Percentiles rank a stretch among this genome's conserved stretches.
Evolutionary conservation across 2,113 vertebrate species (phyloP).

Genomic region (Cebidichthys violaceus): DNA sequence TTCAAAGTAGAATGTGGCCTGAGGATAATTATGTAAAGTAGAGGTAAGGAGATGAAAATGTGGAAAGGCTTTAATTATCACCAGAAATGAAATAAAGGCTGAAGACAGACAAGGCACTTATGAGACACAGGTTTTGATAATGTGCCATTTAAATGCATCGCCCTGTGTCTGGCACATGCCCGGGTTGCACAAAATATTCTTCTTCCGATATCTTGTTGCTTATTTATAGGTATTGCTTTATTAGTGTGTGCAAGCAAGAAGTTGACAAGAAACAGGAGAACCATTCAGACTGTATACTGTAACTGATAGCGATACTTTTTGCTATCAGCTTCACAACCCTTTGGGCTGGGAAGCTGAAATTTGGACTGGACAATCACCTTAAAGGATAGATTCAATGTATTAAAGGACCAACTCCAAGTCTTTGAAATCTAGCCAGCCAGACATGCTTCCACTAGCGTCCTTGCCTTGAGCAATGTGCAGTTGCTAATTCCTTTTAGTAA

Average conservation of each 20-base stretch:
- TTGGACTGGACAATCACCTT: too few species aligned
- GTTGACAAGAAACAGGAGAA: conserved; percentile 13
- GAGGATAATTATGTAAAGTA: conserved; percentile 70
- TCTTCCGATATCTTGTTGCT: conserved; percentile 1
- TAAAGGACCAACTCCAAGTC: too few species aligned
- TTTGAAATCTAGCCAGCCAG: too few species aligned
- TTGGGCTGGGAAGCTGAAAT: too few species aligned
- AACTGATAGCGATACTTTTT: too few species aligned
- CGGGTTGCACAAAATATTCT: conserved; percentile 32
- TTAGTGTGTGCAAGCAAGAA: conserved; percentile 14
- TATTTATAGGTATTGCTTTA: conserved; percentile 48
- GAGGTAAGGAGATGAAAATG: conserved; percentile 65
- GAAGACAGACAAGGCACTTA: conserved; percentile 28
- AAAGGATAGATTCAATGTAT: too few species aligned
- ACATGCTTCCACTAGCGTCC: too few species aligned
- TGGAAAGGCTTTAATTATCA: conserved; percentile 71
- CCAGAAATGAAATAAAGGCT: conserved; percentile 56
- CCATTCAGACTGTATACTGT: conserved; percentile 17
- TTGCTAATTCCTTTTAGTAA: too few species aligned
- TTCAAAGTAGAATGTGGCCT: conserved; percentile 48
- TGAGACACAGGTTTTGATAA: conserved; percentile 53
- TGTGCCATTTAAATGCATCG: conserved; percentile 55
- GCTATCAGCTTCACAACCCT: too few species aligned
- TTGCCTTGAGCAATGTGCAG: too few species aligned
- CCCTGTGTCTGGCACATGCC: conserved; percentile 30